Evolutionary conservation across 2,888 invertebrate genomes (phyloP), one percentile per base, ranked within the genome.

Genomic region (Xestia xanthographa): DNA sequence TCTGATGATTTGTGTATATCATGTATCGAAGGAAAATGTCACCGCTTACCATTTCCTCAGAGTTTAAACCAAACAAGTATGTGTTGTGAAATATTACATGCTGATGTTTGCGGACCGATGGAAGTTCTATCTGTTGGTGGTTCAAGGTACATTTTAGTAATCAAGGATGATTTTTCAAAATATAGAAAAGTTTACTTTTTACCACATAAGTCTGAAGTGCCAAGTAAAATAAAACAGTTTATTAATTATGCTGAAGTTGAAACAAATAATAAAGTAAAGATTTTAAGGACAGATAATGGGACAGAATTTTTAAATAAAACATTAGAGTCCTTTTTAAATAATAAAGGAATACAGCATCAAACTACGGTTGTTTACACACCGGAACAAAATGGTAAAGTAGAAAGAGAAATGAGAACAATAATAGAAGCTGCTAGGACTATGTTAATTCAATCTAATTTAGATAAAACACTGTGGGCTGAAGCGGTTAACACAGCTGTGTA

Each of bases 281-380:
- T 66, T 34, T 50, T 66, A 34, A 48, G 66, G 26, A 34, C 67
- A 14, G 50, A 67, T 50, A 38, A 38, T 5, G 17, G 53, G 6
- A 38, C 38, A 53, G 34, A 50, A 38, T 66, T 34, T 48, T 38
- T 48, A n/a, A 66, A 38, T 50, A 66, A 38, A 50, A 50, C 34
- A n/a, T 14, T 50, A 34, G 45, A 66, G 43, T 20, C 2, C 2
- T 48, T 29, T 48, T 53, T 53, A 50, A 67, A 50, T 67, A 53
- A 20, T 29, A 67, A 67, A 53, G 50, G 53, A 12, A 53, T 45
- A 45, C 66, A 66, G 20, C 45, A 66, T 20, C 66, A 66, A 65
- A 65, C 65, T 43, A 65, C 65, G n/a, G 50, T 67, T 14, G 34
- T 38, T 20, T 67, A 50, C 50, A 67, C 67, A 38, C 67, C 67